Evolutionary conservation across 1,140 invertebrate genomes (phyloP).

Genomic region (Euura lappo): DNA sequence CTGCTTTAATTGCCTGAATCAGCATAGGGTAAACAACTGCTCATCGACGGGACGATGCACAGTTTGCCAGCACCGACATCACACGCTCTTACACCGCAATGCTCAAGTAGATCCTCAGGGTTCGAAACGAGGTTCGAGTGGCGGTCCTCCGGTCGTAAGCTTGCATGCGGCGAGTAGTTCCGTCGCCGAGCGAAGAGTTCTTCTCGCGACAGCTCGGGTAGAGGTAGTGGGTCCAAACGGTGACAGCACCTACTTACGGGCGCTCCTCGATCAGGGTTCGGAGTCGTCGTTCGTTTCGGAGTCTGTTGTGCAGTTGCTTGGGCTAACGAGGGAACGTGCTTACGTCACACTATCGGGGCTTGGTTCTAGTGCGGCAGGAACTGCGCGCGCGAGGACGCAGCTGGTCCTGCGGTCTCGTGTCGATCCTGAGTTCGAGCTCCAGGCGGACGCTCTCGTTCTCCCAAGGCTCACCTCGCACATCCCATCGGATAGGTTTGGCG

Average conservation of each 20-base stretch:
- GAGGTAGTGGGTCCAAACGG: neutral
- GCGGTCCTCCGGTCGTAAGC: neutral
- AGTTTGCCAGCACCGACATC: constrained; percentile 2
- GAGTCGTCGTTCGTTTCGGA: too few relatives aligned
- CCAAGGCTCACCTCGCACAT: neutral
- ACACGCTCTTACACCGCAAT: neutral
- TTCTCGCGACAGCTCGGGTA: neutral
- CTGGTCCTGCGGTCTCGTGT: neutral
- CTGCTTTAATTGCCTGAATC: constrained; percentile 23
- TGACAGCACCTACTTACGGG: neutral
- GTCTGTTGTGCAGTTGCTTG: too few relatives aligned
- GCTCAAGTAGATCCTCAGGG: neutral
- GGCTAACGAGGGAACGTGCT: neutral
- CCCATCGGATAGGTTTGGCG: neutral
- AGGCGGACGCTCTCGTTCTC: neutral
- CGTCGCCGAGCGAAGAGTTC: neutral
- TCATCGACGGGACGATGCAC: constrained; percentile 8
- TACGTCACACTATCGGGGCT: neutral
- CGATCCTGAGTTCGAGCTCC: neutral
- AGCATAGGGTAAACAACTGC: constrained; percentile 1
- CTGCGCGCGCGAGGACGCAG: neutral
- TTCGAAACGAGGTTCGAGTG: neutral
- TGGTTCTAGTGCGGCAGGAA: neutral
- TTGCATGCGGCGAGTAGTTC: neutral
- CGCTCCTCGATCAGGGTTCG: too few relatives aligned